Base-by-base conservation (phyloP, 2,797 vertebrate species). In the Gadopsis bispinosus region DNA sequence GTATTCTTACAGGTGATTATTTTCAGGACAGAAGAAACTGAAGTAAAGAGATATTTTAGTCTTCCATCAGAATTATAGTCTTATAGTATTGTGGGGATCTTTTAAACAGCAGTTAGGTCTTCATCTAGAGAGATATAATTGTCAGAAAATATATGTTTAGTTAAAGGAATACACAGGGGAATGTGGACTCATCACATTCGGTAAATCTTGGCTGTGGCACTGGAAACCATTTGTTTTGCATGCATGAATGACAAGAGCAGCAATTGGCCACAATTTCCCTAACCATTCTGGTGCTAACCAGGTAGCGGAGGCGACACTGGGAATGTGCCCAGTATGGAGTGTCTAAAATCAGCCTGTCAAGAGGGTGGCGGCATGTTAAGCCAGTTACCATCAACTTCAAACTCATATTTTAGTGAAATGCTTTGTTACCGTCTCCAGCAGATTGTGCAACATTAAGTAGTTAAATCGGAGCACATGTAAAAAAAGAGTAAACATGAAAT, bases 221-320 rank as follows among this genome's bases (percentile, higher is more conserved):
- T n/a, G n/a, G 35, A 62, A 72, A 41, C 33, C 22, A 61, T 33
- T 50, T 39, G 29, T 37, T 71, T 45, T 35, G 12, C 31, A 72
- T 26, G 33, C 17, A 48, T 69, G 54, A 69, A 14, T 47, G 43
- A 70, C 35, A 69, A 29, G 20, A 58, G 53, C 67, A 16, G 26
- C 67, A n/a, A 9, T 4, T 45, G 12, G 26, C 54, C 33, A 37
- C 64, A 45, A 45, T 51, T 51, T 51, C 51, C 33, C 20, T 9
- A 53, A 53, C 13, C 63, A 37, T 14, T 13, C 29, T 47, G 41
- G 55, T 48, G 55, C 39, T n/a, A 1, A 10, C 31, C 29, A 56
- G 29, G 39, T 47, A 47, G 19, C 20, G 7, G 16, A 68, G 22
- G 7, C 16, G 50, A 29, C 29, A n/a, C 20, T 58, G 41, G 54